Conservation (phyloP, 1,140 invertebrate species). For the Eriocheir sinensis region DNA sequence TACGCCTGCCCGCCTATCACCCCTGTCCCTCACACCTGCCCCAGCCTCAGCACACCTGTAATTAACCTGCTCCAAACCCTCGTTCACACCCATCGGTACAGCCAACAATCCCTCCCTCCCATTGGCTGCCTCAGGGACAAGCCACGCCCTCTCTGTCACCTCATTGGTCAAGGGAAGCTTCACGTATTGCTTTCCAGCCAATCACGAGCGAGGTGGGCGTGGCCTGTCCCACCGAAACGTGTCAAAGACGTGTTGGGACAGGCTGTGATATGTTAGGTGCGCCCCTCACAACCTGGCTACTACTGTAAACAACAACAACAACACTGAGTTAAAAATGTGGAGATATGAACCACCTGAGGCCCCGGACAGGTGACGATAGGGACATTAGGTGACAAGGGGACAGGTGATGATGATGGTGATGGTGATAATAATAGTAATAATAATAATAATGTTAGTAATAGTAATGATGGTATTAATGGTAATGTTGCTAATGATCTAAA, state of each 20-base stretch:
- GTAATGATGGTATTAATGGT: conserved; percentile 15
- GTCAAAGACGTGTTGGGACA: background rate
- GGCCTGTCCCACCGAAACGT: background rate
- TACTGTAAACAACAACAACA: conserved; percentile 16
- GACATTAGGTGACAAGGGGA: too few relatives aligned
- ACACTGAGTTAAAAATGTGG: background rate
- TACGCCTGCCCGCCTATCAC: background rate
- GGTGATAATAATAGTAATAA: conserved; percentile 23
- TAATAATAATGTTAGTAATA: background rate
- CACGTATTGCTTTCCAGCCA: background rate
- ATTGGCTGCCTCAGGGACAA: background rate
- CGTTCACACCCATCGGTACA: background rate
- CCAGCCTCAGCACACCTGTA: background rate
- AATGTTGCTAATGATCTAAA: background rate
- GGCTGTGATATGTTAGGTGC: background rate
- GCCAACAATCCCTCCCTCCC: background rate
- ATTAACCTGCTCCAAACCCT: background rate
- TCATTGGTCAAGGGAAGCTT: background rate
- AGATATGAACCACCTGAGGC: too few relatives aligned
- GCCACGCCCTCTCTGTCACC: background rate
- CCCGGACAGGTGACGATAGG: too few relatives aligned
- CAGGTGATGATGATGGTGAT: too few relatives aligned
- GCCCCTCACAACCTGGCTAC: background rate
- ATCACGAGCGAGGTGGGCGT: background rate
- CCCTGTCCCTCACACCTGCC: background rate